Evolutionary conservation across 2,888 invertebrate species (phyloP), one percentile per base, ranked within the genome.

Genomic region (Trichopoda pennipes): DNA sequence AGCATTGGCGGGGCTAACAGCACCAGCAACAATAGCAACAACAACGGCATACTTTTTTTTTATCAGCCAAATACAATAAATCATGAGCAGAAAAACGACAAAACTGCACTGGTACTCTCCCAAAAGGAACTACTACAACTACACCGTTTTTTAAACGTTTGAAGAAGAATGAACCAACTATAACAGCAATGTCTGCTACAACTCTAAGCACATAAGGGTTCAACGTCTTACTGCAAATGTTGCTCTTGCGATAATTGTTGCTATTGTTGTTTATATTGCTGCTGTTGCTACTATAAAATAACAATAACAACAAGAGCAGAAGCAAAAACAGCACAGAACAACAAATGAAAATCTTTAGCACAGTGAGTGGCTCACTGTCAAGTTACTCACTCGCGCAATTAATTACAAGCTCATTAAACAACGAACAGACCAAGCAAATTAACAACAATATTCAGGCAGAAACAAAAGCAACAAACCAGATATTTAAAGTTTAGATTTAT

Each of bases 371-470:
- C 81, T 74, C 83, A 81, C 85, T 80, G 88, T 87, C 89, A 88
- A 87, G 87, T 86, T 86, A 85, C 85, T 86, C 86, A 86, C 85
- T 85, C 85, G 86, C 72, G 88, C 89, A 89, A 89, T 89, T 89
- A 89, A 89, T 89, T 89, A 89, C 87, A 86, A 87, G 86, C 88
- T 88, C 88, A 89, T 89, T 89, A 89, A 88, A 88, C 85, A 84
- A 69, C 83, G 73, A 63, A 60, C 72, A 68, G 75, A 61, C 82
- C 75, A 60, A 72, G 68, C 72, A 75, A 75, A 82, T 79, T 66
- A 82, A 76, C 75, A 78, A 66, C 56, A 75, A 51, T 38, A 77
- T 58, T 75, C 64, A 49, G 56, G 35, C 76, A 81, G 42, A 69
- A 64, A 44, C 51, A 72, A 72, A 60, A 70, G 44, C 66, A 64